Base-by-base conservation (phyloP, 2,888 invertebrate species). In the Microplitis manilae region DNA sequence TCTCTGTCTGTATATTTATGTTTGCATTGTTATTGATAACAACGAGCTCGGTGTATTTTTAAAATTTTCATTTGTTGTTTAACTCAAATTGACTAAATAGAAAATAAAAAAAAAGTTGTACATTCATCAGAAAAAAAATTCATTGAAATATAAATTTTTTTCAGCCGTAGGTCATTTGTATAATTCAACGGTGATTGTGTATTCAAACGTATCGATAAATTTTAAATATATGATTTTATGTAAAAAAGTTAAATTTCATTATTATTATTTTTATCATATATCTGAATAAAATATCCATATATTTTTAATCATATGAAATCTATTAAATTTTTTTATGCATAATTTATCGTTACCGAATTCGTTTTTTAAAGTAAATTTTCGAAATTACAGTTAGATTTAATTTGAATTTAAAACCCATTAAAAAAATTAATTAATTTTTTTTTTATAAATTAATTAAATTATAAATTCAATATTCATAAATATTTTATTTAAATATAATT, bases 221-320 rank as follows among this genome's bases (percentile, higher is more conserved):
- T 30, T 30, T 15, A 39, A 6, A 8, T 68, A 9, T 15, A 15
- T n/a, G n/a, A 68, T 13, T 15, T 7, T 6, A 38, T 40, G 38
- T n/a, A 68, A 40, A 68, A 15, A 15, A 50, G 4, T 50, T 13
- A 50, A 30, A 30, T 30, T 30, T 30, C 30, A 30, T 2, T 30
- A 30, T 30, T 50, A 50, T 50, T 50, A 13, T 50, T 50, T 50
- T 50, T 5, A 9, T 50, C 50, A 30, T 4, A 30, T 20, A 65
- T 39, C n/a, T 68, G n/a, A 40, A 15, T 7, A 68, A 68, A 39
- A 38, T 68, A 68, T 68, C 39, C 38, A 40, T 68, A 15, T 68
- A 39, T 40, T 8, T n/a, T 68, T 40, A 68, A n/a, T 40, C 40
- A 68, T 9, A 39, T 40, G 9, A 68, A 68, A 15, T 40, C 50